Evolutionary conservation across 2,113 vertebrate genomes (phyloP), one percentile per base, ranked within the genome.

Genomic region (Mirza zaza): DNA sequence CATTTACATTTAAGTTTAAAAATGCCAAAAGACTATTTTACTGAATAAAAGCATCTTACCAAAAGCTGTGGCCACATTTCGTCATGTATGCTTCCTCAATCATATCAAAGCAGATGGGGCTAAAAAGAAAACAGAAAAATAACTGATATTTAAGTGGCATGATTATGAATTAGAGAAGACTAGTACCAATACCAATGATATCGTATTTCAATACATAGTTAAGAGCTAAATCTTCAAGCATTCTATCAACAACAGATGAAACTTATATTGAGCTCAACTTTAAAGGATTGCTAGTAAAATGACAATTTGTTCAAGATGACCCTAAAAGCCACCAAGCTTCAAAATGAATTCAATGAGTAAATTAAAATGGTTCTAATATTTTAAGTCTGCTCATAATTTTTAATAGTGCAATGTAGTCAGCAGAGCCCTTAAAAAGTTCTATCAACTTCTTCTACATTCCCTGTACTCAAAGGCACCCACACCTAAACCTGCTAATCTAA

Each of bases 71-170:
- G 57, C 99, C 99, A 98, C 99, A 99, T 98, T 99, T 99, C 0
- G 99, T 99, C 99, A 99, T 99, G 97, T 99, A 99, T 25, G 99
- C 99, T 98, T 99, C 99, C 93, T 99, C 99, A 75, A 99, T 99
- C 99, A 99, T 99, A 98, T 99, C 99, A 98, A 99, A 99, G 98
- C 99, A 99, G 98, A 99, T 99, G 52, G 99, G 99, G 97, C 99
- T 99, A 98, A 76, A 99, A 99, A 97, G 59, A 95, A 98, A 96
- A 90, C 6, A 85, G 73, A 82, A 84, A 86, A 94, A 77, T 36
- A 95, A 96, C 2, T 34, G 67, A 93, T 12, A 0, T 32, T 90
- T 87, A 20, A 68, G 50, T 36, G 87, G 80, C 15, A 6, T 93
- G 45, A 61, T 34, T 96, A 95, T 27, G 87, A 80, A 95, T 10